Evolutionary conservation across 2,888 invertebrate genomes (phyloP).

Genomic region (Micoletzkya japonica): DNA sequence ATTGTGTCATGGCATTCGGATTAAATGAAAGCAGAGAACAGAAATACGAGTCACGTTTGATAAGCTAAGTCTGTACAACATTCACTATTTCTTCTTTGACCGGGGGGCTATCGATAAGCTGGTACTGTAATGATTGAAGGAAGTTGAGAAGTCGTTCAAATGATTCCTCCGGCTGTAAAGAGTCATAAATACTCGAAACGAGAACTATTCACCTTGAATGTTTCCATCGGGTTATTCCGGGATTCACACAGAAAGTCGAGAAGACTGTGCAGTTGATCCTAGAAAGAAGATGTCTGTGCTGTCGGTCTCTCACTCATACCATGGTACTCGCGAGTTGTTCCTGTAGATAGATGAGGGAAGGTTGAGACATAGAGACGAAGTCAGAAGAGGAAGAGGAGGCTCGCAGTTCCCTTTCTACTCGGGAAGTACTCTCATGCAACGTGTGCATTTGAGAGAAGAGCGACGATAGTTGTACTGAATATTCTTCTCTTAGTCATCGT

Average conservation of each 20-base stretch:
- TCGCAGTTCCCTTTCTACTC: constrained; percentile 21
- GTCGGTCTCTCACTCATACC: background rate
- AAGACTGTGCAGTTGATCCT: constrained; percentile 23
- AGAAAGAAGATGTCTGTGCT: background rate
- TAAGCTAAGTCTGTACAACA: too few species aligned
- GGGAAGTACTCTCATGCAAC: constrained; percentile 4
- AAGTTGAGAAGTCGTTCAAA: constrained; percentile 17
- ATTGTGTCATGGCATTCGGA: background rate
- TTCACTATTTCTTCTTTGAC: constrained; percentile 10
- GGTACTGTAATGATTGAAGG: constrained; percentile 10
- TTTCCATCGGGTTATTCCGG: background rate
- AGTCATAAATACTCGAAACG: background rate
- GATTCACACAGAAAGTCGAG: constrained; percentile 19
- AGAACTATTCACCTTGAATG: constrained; percentile 11
- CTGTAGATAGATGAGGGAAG: constrained; percentile 18
- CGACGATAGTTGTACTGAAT: constrained; percentile 10
- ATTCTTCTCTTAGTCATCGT: too few species aligned
- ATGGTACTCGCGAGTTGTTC: constrained; percentile 16
- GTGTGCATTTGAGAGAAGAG: background rate
- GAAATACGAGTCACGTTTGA: too few species aligned
- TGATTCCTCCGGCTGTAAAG: constrained; percentile 12
- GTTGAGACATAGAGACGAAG: constrained; percentile 11
- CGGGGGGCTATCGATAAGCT: constrained; percentile 6
- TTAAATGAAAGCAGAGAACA: too few species aligned
- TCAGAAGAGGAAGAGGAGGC: constrained; percentile 1